phyloP scores from a whole-genome alignment of 2,797 vertebrate species.

The Diplodus puntazzo region DNA sequence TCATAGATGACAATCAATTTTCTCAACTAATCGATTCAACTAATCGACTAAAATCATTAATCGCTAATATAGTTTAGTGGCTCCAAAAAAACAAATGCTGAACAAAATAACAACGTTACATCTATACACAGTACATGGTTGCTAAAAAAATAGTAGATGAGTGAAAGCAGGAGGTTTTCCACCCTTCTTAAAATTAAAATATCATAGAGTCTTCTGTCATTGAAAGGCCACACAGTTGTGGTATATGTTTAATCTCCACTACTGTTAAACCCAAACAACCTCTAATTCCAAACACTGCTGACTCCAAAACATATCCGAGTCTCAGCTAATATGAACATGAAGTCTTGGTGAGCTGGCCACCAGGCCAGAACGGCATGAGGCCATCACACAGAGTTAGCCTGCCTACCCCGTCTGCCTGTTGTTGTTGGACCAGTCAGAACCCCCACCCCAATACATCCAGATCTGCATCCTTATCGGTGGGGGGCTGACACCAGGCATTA shows the following conservation, averaged over 20 bases:
- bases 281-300: conserved; percentile 39
- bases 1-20: too few relatives aligned
- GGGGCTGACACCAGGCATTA: conserved; percentile 86
- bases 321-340: conserved; percentile 61
- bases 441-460: conserved; percentile 74
- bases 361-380: conserved; percentile 79
- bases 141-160: background rate
- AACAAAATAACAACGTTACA: background rate
- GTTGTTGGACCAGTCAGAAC: conserved; percentile 77
- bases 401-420: conserved; percentile 53
- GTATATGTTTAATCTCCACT: background rate
- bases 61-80: background rate
- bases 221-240: background rate
- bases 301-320: conserved; percentile 40
- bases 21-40: too few relatives aligned
- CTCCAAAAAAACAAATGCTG: background rate
- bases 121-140: background rate
- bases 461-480: conserved; percentile 76
- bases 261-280: conserved; percentile 33
- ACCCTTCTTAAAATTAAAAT: background rate
- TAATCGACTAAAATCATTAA: background rate
- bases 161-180: background rate
- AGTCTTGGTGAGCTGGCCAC: conserved; percentile 67
- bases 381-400: conserved; percentile 86
- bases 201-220: background rate